phyloP scores from a whole-genome alignment of 2,113 vertebrate species.

The Myodes glareolus region DNA sequence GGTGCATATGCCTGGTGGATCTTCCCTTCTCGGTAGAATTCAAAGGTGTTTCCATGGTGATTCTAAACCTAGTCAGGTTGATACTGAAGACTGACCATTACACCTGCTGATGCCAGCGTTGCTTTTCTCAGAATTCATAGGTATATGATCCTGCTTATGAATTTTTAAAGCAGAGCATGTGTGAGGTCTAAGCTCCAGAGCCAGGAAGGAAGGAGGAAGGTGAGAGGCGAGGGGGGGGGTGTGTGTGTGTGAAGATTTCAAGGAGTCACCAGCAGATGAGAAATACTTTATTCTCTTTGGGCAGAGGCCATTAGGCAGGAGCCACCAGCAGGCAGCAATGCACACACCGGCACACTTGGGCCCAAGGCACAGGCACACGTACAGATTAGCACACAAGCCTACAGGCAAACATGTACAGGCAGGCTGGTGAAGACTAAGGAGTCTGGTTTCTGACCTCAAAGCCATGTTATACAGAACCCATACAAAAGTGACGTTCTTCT shows the following conservation, averaged over 20 bases:
- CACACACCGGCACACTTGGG: neutral
- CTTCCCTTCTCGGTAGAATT: neutral
- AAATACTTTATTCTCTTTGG: neutral
- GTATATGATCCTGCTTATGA: neutral
- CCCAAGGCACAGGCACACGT: neutral
- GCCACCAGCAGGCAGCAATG: neutral
- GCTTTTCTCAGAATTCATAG: neutral
- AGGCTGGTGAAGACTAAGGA: neutral
- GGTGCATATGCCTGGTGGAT: neutral
- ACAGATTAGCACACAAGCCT: neutral
- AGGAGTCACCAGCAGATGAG: neutral
- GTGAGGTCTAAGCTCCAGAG: neutral
- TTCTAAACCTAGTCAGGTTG: neutral
- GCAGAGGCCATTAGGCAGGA: neutral
- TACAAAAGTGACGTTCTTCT: neutral
- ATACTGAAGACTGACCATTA: neutral
- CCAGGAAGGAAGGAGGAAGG: neutral
- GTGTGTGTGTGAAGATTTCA: neutral
- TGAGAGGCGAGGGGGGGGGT: neutral
- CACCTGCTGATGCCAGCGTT: neutral
- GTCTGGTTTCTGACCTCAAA: neutral
- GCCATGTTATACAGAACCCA: no score
- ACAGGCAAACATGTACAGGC: neutral
- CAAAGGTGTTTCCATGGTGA: conserved; percentile 7
- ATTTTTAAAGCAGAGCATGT: neutral